Percentiles rank a stretch among this genome's conserved stretches.
Conservation (phyloP, 2,888 invertebrate species). For the Bruchidius siliquastri region DNA sequence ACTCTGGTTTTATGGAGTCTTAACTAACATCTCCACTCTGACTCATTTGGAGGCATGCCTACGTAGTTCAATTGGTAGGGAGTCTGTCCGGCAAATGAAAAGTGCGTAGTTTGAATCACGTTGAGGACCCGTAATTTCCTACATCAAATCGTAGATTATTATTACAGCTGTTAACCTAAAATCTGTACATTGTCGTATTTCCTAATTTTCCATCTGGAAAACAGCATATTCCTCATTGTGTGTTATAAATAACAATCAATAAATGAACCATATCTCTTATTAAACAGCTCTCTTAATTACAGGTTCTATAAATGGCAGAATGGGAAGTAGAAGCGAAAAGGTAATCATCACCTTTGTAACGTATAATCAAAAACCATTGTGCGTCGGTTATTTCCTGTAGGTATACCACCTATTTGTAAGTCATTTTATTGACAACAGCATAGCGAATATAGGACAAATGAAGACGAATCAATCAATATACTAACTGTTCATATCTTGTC, state of each 20-base stretch:
- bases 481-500: background rate
- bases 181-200: too few relatives aligned
- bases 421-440: background rate
- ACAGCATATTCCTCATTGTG: too few relatives aligned
- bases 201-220: too few relatives aligned
- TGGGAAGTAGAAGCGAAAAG: background rate
- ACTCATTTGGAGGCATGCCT: too few relatives aligned
- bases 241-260: background rate
- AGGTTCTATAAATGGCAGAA: background rate
- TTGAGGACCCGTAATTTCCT: too few relatives aligned
- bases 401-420: background rate
- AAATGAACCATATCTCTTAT: background rate
- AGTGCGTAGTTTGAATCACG: too few relatives aligned
- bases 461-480: background rate
- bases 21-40: too few relatives aligned
- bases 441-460: background rate
- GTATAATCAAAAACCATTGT: background rate
- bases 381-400: background rate
- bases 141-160: too few relatives aligned
- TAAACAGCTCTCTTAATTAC: background rate
- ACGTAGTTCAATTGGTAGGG: too few relatives aligned
- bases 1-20: too few relatives aligned
- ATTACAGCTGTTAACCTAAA: too few relatives aligned
- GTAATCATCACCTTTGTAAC: background rate
- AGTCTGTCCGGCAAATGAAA: too few relatives aligned